phyloP scores from a whole-genome alignment of 2,113 vertebrate species.

The Amphiprion ocellaris region DNA sequence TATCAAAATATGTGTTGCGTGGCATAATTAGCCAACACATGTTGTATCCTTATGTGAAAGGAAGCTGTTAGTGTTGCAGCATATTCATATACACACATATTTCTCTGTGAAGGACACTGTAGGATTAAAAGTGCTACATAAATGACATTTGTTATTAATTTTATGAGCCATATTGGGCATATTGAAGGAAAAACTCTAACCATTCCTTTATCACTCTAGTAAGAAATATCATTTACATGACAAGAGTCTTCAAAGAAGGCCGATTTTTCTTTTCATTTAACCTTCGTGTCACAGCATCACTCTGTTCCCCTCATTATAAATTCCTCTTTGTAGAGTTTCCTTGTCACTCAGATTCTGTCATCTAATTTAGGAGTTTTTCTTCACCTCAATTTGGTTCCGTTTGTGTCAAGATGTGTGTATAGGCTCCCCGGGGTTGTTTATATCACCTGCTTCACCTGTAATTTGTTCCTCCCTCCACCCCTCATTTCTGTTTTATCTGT shows the following conservation, averaged over 20 bases:
- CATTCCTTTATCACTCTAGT: not conserved
- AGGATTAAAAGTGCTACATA: no score
- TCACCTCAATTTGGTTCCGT: conserved; percentile 21
- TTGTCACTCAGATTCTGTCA: conserved; percentile 36
- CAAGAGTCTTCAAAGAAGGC: not conserved
- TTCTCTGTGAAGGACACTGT: no score
- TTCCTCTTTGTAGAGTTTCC: not conserved
- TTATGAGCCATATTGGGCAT: not conserved
- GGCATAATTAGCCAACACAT: not conserved
- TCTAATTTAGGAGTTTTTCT: conserved; percentile 45
- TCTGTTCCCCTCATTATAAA: not conserved
- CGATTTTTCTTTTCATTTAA: conserved; percentile 23
- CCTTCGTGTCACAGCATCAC: not conserved
- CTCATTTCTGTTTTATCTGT: conserved; percentile 25
- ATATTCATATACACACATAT: not conserved
- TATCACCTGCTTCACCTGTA: conserved; percentile 50
- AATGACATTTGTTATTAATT: no score
- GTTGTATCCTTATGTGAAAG: not conserved
- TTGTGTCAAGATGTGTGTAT: conserved; percentile 33
- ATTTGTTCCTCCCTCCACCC: conserved; percentile 32
- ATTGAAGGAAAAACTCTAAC: not conserved
- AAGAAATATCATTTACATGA: not conserved
- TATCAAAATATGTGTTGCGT: not conserved
- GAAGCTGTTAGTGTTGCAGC: not conserved
- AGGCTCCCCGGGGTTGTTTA: conserved; percentile 47